Base-by-base conservation (phyloP, 2,797 vertebrate species). In the Mallotus villosus region DNA sequence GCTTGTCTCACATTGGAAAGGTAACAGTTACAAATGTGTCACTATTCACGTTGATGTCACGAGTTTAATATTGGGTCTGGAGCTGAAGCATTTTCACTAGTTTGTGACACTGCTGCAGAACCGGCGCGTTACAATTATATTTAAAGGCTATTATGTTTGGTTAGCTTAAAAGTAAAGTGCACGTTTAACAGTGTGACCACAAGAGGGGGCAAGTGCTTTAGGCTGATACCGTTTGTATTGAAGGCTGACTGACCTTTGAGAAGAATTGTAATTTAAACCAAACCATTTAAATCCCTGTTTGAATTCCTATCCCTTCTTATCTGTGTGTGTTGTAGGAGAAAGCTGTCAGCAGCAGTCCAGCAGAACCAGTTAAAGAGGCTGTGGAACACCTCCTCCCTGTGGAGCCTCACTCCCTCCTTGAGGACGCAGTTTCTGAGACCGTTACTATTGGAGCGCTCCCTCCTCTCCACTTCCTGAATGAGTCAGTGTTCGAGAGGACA, bases 401-500 rank as follows among this genome's bases (percentile, higher is more conserved):
- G 4, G 79, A 89, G 84, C 82, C 83, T 12, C 77, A 84, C 1
- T 71, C 85, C 24, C 77, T 86, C 27, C 81, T 90, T 1, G 73
- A 67, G 4, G 84, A 93, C 77, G 84, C 82, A 2, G 89, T 94
- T n/a, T 75, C 83, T 53, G 93, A 94, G 86, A 91, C 90, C 0
- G 78, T 94, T 29, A 74, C 80, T 17, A 79, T 94, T 16, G 93
- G 93, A 67, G 53, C 82, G 17, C 86, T 94, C 58, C 92, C 93
- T 55, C 86, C 90, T 25, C 86, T 94, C 22, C 80, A 89, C 67
- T 94, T 89, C 76, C 87, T 94, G 11, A 94, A 94, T 4, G 93
- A 94, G 84, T 92, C 91, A 0, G 84, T 94, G 75, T 91, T 94
- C 71, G 93, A 94, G 73, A 86, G 77, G 77, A 94, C 93, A 0